phyloP scores from a whole-genome alignment of 1,140 invertebrate genomes.

The Dinoponera quadriceps region DNA sequence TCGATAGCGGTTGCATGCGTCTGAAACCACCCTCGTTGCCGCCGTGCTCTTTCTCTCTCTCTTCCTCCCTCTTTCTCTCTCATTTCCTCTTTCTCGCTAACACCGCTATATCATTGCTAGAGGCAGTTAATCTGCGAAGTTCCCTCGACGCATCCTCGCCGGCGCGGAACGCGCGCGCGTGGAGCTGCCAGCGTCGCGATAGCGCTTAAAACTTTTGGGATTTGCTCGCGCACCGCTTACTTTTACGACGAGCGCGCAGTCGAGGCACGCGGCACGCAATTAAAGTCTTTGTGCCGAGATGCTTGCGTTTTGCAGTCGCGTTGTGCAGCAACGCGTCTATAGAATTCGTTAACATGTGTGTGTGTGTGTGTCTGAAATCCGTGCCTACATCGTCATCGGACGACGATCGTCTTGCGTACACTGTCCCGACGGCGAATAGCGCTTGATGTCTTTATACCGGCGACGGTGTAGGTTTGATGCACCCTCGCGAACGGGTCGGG shows the following conservation, averaged over 20 bases:
- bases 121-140: constrained; percentile 70
- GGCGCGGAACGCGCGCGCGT: constrained; percentile 17
- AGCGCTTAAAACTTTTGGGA: constrained; percentile 65
- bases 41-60: background rate
- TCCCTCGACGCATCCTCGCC: constrained; percentile 17
- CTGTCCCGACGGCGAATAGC: background rate
- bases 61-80: constrained; percentile 9
- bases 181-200: constrained; percentile 9
- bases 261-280: constrained; percentile 10
- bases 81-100: constrained; percentile 16
- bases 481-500: background rate
- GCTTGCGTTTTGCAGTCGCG: too few species aligned
- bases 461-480: background rate
- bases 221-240: constrained; percentile 16
- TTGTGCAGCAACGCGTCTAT: background rate
- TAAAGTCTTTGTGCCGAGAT: constrained; percentile 2
- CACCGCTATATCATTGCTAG: constrained; percentile 56
- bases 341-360: background rate
- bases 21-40: constrained; percentile 66
- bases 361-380: background rate
- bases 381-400: background rate
- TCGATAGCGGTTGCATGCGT: constrained; percentile 78
- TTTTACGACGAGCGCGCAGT: background rate
- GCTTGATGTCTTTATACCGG: background rate
- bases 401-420: background rate